A percentile compares a stretch with the other conserved stretches of the same genome.
Evolutionary conservation across 1,140 invertebrate genomes (phyloP).

Genomic region (Mya arenaria): DNA sequence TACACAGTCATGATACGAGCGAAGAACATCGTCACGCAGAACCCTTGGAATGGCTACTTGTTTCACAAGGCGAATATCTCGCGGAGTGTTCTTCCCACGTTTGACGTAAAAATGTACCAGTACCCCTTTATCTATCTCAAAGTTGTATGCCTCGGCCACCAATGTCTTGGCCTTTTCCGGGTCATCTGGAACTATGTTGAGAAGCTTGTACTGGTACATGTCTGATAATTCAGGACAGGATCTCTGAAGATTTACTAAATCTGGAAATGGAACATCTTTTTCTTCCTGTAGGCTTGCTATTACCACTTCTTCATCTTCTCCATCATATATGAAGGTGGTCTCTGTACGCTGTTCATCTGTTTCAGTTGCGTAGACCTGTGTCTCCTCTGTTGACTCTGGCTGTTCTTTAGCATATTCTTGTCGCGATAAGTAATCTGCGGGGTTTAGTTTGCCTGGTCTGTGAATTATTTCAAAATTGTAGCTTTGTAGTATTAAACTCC

Average conservation of each 20-base stretch:
- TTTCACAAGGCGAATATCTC: slow-evolving; percentile 2
- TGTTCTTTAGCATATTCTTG: neutral
- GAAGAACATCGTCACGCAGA: slow-evolving; percentile 25
- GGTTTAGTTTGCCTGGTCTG: slow-evolving; percentile 14
- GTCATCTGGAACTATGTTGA: neutral
- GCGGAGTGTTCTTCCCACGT: slow-evolving; percentile 21
- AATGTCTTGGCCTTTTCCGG: slow-evolving; percentile 12
- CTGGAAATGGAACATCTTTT: too few relatives aligned
- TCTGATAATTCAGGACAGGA: neutral
- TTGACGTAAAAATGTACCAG: slow-evolving; percentile 15
- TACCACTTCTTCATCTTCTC: too few relatives aligned
- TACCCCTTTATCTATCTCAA: slow-evolving; percentile 13
- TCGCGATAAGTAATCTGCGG: slow-evolving; percentile 20
- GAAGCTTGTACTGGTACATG: slow-evolving; percentile 1
- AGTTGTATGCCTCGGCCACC: slow-evolving; percentile 10
- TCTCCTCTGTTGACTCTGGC: neutral
- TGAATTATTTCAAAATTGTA: slow-evolving; percentile 50
- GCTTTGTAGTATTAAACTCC: slow-evolving; percentile 51
- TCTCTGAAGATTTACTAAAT: neutral
- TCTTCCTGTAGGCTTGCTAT: too few relatives aligned
- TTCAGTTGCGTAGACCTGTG: neutral
- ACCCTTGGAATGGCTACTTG: slow-evolving; percentile 16
- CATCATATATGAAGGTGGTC: too few relatives aligned
- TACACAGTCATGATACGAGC: slow-evolving; percentile 44
- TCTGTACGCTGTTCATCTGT: too few relatives aligned